Evolutionary conservation across 2,888 invertebrate species (phyloP), one percentile per base, ranked within the genome.

Genomic region (Linyphia triangularis): DNA sequence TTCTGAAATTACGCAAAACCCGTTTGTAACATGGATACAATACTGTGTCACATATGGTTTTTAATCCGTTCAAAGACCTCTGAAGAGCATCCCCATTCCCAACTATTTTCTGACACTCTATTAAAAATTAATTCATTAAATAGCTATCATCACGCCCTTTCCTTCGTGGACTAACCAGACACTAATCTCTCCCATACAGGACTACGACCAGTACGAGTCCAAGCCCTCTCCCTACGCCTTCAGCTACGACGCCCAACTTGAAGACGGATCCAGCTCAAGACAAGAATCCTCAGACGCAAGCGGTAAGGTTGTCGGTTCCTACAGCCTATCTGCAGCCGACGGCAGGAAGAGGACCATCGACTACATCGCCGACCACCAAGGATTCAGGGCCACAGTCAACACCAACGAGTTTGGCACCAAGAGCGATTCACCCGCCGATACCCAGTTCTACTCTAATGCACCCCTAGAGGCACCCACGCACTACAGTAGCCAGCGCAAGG

Each of bases 331-430:
- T 33, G 51, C 24, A 26, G 83, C 89, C 16, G 89, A 89, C 30
- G 89, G 89, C 13, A 43, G 86, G 7, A 28, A 83, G 57, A 70
- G 89, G 37, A 78, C 90, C 90, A 22, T 92, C 91, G 78, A 92
- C 91, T 90, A 92, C 63, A 22, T 26, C 10, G 89, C 89, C 19
- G 89, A 85, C 57, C 73, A 81, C 6, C 75, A 33, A 22, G 89
- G 89, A 26, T 89, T 89, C 75, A 30, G 89, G 22, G 89, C 89
- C n/a, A 26, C 65, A 3, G 85, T 89, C 13, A 51, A 89, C 40
- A 89, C 85, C 26, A 89, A 89, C 19, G 89, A 89, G 30, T 81
- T 85, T 13, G 89, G 89, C 19, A 89, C 89, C 33, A 84, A 81
- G 43, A 75, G 75, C 24, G 89, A 89, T 28, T 77, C 79, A 0